Evolutionary conservation across 2,113 vertebrate genomes (phyloP), one percentile per base, ranked within the genome.

Genomic region (Eulacestoma nigropectus): DNA sequence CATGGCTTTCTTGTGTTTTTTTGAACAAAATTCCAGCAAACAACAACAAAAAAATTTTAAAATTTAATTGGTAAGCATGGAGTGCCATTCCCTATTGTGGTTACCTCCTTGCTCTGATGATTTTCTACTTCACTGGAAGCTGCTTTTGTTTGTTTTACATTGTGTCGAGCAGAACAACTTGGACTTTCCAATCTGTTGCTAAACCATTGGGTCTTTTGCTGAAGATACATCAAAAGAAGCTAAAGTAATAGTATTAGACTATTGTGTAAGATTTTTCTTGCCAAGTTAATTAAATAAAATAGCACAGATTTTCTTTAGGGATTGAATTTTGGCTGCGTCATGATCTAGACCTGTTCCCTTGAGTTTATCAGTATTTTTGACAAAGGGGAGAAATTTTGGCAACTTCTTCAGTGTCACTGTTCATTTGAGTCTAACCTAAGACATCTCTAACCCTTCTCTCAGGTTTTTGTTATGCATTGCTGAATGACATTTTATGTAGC

Each of bases 21-120:
- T 81, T 81, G 50, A 42, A 33, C 12, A 49, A 37, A 82, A 30
- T 75, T 57, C 23, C 15, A 59, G 41, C 8, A 81, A 50, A 23
- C 0, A 2, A 30, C 18, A 30, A 35, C n/a, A n/a, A 72, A 72
- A 29, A n/a, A 3, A 1, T 2, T 5, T 10, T 26, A 9, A 90
- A 42, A 80, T 56, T 7, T n/a, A 47, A 12, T 33, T 46, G 13
- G 20, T 37, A 41, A 79, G 23, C 6, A 13, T 39, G 13, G 11
- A 55, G 5, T 56, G 16, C 37, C 8, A 4, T 42, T 64, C 2
- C 0, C 8, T 76, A 0, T 35, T 56, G 27, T 44, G 22, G 6
- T 92, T 84, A 25, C 11, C 29, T 81, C 13, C 3, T 80, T 78
- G 33, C 72, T 90, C 52, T 55, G 27, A 33, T 35, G 4, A 10